Evolutionary conservation across 2,113 vertebrate species (phyloP), one percentile per base, ranked within the genome.

Genomic region (Diphyllodes magnificus): DNA sequence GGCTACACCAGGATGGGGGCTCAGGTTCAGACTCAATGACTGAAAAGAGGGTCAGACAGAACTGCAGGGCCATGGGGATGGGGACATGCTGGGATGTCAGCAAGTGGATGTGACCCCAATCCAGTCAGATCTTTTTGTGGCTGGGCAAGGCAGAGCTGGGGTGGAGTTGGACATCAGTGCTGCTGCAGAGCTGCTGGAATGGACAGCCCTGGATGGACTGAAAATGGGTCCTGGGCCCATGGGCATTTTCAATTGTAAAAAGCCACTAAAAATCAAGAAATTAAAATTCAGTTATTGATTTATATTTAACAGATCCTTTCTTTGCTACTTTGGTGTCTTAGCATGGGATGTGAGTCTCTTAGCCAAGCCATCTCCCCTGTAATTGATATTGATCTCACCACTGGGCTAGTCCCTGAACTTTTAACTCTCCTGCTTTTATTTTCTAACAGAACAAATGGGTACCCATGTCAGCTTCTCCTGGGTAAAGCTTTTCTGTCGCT

Each of bases 351-450:
- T 60, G 44, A 81, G 42, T 33, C 72, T 84, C 42, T 75, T 65
- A 92, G 65, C 56, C 49, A 51, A 71, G 53, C 11, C 30, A 33
- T 81, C 45, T 90, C 9, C 54, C 30, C 10, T 44, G 17, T 95
- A 94, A 91, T 87, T 94, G 81, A 85, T 87, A 96, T 87, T 82
- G 92, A 95, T 95, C 44, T 75, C 35, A 68, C 13, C 39, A 50
- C 39, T 71, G 47, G 73, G 21, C 33, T 68, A 60, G 51, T 49
- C 30, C n/a, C 39, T 94, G 84, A 94, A 89, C 73, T 79, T 91
- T 39, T 57, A 92, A 78, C 56, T 61, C 35, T 78, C 4, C 6
- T 54, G 40, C 15, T 93, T 90, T 91, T 71, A n/a, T 89, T 89
- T 92, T 68, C 45, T 82, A 68, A 40, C 47, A 91, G 73, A 87